phyloP scores from a whole-genome alignment of 1,140 invertebrate species.

The Papilio polyxenes region DNA sequence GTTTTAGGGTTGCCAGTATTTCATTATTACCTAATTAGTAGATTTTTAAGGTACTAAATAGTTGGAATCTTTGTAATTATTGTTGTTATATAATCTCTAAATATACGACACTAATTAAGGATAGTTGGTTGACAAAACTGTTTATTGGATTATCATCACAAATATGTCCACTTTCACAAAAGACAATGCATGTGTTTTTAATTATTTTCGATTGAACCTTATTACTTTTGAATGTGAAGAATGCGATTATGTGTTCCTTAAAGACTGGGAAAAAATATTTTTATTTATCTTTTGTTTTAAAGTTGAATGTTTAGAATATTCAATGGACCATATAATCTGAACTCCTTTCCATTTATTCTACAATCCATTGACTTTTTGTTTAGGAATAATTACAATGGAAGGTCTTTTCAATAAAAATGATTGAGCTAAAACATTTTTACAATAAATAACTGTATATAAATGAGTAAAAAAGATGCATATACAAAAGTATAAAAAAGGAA shows the following conservation, averaged over 20 bases:
- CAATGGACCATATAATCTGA: neutral
- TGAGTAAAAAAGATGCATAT: neutral
- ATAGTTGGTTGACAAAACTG: too few relatives aligned
- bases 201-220: neutral
- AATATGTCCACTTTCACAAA: neutral
- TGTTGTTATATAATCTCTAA: too few relatives aligned
- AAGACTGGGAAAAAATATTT: neutral
- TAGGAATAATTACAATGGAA: conserved; percentile 9
- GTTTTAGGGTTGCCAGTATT: conserved; percentile 20
- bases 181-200: neutral
- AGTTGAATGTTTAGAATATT: neutral
- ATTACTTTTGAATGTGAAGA: neutral
- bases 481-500: neutral
- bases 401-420: neutral
- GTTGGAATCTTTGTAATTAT: too few relatives aligned
- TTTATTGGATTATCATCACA: neutral
- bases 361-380: neutral
- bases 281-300: conserved; percentile 14
- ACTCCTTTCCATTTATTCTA: neutral
- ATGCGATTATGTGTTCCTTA: neutral
- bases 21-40: neutral
- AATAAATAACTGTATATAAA: neutral
- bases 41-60: neutral
- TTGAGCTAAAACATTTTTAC: neutral
- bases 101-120: too few relatives aligned